Percentiles rank a stretch among this genome's conserved stretches.
These are phyloP conservation scores for Octonoba sinensis DNA, from an alignment of 2,888 invertebrate genomes.

Conservation along the genomic window DNA sequence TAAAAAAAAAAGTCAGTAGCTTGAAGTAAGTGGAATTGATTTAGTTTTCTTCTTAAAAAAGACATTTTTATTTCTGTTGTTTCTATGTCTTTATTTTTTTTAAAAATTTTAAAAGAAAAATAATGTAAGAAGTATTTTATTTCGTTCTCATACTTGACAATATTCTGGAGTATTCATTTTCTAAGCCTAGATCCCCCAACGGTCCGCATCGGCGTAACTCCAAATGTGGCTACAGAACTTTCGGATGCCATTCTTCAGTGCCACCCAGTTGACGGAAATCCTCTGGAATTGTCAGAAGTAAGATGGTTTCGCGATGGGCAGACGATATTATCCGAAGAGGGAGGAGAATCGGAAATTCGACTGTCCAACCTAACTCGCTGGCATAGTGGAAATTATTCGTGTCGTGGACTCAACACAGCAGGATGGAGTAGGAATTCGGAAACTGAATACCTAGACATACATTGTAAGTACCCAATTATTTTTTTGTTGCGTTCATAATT, in stretches of 20 bases:
- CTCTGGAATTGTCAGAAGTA: constrained; percentile 79
- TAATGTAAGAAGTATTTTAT: too few relatives aligned
- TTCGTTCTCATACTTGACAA: too few relatives aligned
- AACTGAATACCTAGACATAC: constrained; percentile 83
- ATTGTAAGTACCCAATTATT: constrained; percentile 80
- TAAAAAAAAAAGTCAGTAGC: too few relatives aligned
- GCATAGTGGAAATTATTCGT: constrained; percentile 94
- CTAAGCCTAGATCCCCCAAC: constrained; percentile 66
- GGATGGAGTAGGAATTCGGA: constrained; percentile 88
- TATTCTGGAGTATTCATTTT: too few relatives aligned
- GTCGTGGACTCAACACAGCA: constrained; percentile 89
- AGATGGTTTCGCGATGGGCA: constrained; percentile 89
- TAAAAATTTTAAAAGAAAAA: too few relatives aligned
- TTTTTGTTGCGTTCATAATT: too few relatives aligned
- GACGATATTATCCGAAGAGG: constrained; percentile 35
- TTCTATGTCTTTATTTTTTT: too few relatives aligned
- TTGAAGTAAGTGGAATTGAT: too few relatives aligned
- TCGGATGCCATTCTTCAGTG: constrained; percentile 84
- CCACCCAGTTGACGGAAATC: constrained; percentile 84
- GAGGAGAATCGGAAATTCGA: constrained; percentile 81
- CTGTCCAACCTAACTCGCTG: constrained; percentile 86
- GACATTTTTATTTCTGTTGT: too few relatives aligned
- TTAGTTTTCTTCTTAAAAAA: too few relatives aligned
- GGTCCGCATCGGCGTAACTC: constrained; percentile 76
- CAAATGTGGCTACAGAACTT: constrained; percentile 82